Conservation (phyloP, 2,888 invertebrate genomes). For the Athripsodes cinereus region DNA sequence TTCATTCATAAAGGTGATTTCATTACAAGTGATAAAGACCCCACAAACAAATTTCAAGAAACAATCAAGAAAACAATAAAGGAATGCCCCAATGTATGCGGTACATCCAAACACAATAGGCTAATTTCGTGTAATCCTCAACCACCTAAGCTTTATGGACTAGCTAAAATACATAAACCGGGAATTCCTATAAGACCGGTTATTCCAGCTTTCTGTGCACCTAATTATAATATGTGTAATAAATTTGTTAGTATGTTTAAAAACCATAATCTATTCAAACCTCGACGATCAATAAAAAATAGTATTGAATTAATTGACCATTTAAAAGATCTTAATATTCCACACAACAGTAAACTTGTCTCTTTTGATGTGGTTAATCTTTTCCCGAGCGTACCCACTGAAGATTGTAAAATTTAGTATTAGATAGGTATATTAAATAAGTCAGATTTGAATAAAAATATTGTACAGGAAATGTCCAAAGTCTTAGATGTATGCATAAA, state of each 20-base stretch:
- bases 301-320: background rate
- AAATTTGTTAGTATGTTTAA: background rate
- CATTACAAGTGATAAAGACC: no score
- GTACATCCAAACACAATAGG: no score
- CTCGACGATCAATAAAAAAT: background rate
- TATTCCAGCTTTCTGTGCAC: background rate
- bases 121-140: slow-evolving; percentile 1
- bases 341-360: background rate
- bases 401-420: background rate
- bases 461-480: background rate
- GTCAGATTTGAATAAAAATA: background rate
- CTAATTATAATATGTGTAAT: background rate
- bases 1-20: no score
- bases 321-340: background rate
- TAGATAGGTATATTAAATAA: background rate
- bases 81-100: no score
- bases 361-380: background rate
- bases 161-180: slow-evolving; percentile 13
- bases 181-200: slow-evolving; percentile 8
- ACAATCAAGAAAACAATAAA: no score
- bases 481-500: background rate
- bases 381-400: background rate
- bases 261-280: background rate
- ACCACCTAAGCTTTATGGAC: slow-evolving; percentile 14
- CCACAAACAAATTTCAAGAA: no score